Conservation (phyloP, 2,113 vertebrate genomes). For the Neogale vison region DNA sequence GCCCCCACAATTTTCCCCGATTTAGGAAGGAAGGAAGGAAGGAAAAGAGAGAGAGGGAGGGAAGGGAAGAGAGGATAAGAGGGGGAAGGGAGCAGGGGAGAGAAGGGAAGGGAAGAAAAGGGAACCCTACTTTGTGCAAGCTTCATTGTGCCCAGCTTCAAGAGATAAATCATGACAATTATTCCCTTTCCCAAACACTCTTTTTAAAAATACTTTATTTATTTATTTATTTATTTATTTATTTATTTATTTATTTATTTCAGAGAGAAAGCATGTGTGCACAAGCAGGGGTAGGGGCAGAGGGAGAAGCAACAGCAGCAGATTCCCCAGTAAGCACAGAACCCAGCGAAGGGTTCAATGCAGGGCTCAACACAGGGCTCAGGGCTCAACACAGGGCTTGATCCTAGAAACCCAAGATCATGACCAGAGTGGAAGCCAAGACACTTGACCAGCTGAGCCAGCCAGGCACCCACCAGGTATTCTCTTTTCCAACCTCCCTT, state of each 20-base stretch:
- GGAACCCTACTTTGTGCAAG: background rate
- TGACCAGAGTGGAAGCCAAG: background rate
- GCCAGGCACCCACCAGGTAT: background rate
- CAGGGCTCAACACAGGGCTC: background rate
- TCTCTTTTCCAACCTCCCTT: background rate
- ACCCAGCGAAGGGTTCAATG: background rate
- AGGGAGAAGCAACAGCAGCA: background rate
- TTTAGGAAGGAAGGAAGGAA: background rate
- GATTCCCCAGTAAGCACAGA: background rate
- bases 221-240: background rate
- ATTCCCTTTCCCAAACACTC: background rate
- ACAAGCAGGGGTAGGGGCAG: background rate
- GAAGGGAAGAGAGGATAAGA: accelerated
- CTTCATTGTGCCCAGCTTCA: background rate
- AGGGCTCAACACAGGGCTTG: background rate
- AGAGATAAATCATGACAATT: background rate
- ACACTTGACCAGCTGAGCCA: background rate
- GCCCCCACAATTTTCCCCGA: background rate
- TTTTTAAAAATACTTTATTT: background rate
- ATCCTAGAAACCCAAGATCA: background rate
- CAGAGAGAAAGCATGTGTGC: background rate
- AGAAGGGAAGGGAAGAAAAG: background rate
- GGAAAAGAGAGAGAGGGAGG: background rate
- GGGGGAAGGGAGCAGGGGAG: accelerated
- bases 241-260: background rate